A percentile compares a stretch with the other conserved stretches of the same genome.
These are phyloP conservation scores for Agriopis aurantiaria DNA, from an alignment of 2,888 invertebrate genomes.

Conservation along the genomic window DNA sequence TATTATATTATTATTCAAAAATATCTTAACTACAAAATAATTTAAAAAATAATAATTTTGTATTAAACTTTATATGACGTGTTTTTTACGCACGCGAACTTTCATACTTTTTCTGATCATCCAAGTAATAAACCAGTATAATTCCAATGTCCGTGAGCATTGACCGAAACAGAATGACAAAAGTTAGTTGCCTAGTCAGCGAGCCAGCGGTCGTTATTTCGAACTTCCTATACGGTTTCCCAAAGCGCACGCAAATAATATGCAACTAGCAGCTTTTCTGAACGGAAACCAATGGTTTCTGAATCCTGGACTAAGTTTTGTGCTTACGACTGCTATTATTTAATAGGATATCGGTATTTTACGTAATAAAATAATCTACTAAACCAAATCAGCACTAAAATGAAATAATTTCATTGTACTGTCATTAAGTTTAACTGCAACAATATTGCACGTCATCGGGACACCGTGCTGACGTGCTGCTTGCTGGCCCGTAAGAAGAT, in stretches of 20 bases:
- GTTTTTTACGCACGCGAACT: no score
- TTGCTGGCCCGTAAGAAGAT: no score
- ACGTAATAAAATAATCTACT: not conserved
- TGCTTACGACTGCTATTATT: slow-evolving; percentile 73
- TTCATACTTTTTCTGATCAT: not conserved
- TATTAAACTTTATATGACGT: no score
- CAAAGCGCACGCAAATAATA: slow-evolving; percentile 83
- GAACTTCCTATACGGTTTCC: slow-evolving; percentile 80
- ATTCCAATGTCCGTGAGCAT: slow-evolving; percentile 8
- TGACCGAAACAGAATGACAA: slow-evolving; percentile 36
- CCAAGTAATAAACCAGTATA: not conserved
- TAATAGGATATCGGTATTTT: slow-evolving; percentile 36
- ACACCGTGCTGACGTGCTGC: no score
- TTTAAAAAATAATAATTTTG: no score
- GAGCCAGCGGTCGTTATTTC: slow-evolving; percentile 71
- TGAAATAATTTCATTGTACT: no score
- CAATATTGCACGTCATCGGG: no score
- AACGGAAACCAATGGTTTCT: slow-evolving; percentile 76
- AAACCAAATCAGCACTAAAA: no score
- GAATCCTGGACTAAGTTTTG: slow-evolving; percentile 62
- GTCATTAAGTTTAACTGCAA: no score
- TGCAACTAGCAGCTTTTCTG: slow-evolving; percentile 69
- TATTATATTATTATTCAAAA: no score
- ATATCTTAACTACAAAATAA: no score
- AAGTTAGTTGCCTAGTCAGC: slow-evolving; percentile 62